These are phyloP conservation scores for Choreutis nemorana DNA, from an alignment of 2,888 invertebrate genomes.

Conservation along the genomic window DNA sequence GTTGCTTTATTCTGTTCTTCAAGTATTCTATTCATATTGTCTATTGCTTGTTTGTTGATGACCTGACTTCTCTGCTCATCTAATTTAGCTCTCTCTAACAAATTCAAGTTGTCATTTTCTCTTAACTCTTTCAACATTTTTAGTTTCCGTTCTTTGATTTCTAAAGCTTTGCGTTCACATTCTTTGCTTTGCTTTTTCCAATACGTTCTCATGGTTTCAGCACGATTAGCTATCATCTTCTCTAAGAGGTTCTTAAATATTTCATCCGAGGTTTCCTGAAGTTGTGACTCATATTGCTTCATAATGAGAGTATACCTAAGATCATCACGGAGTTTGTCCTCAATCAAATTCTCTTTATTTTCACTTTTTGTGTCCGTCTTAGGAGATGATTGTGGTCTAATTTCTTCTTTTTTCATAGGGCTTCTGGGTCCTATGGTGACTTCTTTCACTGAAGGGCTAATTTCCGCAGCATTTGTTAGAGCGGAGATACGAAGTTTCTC, in stretches of 20 bases:
- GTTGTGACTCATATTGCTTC: conserved; percentile 34
- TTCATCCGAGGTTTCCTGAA: conserved; percentile 31
- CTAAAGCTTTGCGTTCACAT: conserved; percentile 39
- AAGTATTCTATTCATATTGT: conserved; percentile 55
- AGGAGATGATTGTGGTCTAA: conserved; percentile 8
- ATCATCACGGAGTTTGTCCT: conserved; percentile 33
- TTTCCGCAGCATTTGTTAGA: conserved; percentile 62
- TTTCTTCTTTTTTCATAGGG: conserved; percentile 18
- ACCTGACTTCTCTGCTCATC: conserved; percentile 60
- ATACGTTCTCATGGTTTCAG: conserved; percentile 33
- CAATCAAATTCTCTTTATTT: conserved; percentile 17
- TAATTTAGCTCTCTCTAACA: conserved; percentile 42
- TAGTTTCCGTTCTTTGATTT: conserved; percentile 40
- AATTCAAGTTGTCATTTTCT: conserved; percentile 58
- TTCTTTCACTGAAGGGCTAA: conserved; percentile 56
- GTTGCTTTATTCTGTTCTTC: conserved; percentile 57
- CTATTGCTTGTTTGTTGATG: conserved; percentile 42
- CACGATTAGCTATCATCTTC: conserved; percentile 36
- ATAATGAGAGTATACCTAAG: conserved; percentile 36
- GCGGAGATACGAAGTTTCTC: conserved; percentile 66
- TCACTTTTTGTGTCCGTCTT: conserved; percentile 15
- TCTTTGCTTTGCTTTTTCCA: conserved; percentile 40
- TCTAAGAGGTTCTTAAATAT: conserved; percentile 37
- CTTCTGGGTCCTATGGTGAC: conserved; percentile 61
- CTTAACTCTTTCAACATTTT: conserved; percentile 47